Evolutionary conservation across 2,797 vertebrate species (phyloP).

Genomic region (Cuculus canorus): DNA sequence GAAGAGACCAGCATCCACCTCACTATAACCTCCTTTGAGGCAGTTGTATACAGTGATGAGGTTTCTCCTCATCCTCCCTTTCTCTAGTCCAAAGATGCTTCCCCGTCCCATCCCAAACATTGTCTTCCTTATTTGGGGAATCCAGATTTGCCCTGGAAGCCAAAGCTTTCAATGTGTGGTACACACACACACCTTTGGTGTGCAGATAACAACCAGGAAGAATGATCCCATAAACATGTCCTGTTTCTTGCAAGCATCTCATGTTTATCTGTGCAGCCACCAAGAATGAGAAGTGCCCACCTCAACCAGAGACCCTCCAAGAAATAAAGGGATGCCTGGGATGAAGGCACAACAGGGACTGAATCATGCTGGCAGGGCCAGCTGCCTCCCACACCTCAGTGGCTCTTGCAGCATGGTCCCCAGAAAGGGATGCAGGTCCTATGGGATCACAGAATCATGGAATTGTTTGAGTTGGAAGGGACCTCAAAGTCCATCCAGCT

Average conservation of each 20-base stretch:
- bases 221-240: rapidly evolving
- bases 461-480: too few species aligned
- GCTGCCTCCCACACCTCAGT: background rate
- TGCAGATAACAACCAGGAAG: background rate
- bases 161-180: background rate
- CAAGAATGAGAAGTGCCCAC: background rate
- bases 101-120: background rate
- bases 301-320: background rate
- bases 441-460: too few species aligned
- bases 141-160: background rate
- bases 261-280: background rate
- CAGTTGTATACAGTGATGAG: too few species aligned
- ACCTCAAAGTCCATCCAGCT: too few species aligned
- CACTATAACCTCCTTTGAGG: too few species aligned
- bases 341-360: background rate
- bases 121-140: background rate
- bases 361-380: background rate
- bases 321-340: background rate
- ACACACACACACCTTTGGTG: background rate
- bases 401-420: background rate
- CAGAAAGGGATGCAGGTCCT: too few species aligned
- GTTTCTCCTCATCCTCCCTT: too few species aligned
- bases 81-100: too few species aligned
- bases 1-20: too few species aligned
- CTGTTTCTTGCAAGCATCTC: background rate